phyloP scores from a whole-genome alignment of 2,888 invertebrate species.

The Chloromyia formosa region DNA sequence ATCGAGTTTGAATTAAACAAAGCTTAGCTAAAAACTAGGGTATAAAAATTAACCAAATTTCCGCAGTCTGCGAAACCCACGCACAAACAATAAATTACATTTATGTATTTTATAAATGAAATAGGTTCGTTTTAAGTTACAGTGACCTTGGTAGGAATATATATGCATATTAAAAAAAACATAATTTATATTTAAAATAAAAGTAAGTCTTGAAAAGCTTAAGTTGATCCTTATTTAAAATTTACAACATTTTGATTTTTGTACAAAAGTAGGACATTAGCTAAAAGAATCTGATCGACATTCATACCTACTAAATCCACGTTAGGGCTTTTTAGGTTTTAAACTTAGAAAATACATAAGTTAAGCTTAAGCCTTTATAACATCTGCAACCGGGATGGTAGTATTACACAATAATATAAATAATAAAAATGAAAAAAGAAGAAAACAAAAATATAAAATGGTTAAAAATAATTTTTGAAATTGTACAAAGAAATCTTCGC shows the following conservation, averaged over 20 bases:
- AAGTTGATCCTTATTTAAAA: slow-evolving; percentile 24
- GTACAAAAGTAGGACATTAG: slow-evolving; percentile 36
- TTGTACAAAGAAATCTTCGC: slow-evolving; percentile 28
- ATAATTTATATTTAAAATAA: neutral
- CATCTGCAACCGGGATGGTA: neutral
- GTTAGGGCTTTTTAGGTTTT: slow-evolving; percentile 21
- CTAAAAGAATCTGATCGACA: slow-evolving; percentile 20
- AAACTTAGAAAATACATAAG: slow-evolving; percentile 29
- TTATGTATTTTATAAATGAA: neutral
- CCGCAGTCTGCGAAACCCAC: slow-evolving; percentile 35
- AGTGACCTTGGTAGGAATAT: slow-evolving; percentile 37
- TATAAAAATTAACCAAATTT: slow-evolving; percentile 9
- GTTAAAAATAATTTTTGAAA: slow-evolving; percentile 6
- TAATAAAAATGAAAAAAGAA: neutral
- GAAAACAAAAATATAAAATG: neutral
- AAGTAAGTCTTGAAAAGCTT: neutral
- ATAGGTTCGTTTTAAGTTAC: slow-evolving; percentile 32
- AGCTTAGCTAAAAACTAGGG: too few relatives aligned
- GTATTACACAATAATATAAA: neutral
- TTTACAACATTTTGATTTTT: slow-evolving; percentile 4
- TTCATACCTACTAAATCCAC: neutral
- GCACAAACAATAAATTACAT: slow-evolving; percentile 11
- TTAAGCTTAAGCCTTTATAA: slow-evolving; percentile 25
- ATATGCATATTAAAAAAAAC: neutral
- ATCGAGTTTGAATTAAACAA: neutral